phyloP scores from a whole-genome alignment of 2,113 vertebrate genomes.

The Paramisgurnus dabryanus region DNA sequence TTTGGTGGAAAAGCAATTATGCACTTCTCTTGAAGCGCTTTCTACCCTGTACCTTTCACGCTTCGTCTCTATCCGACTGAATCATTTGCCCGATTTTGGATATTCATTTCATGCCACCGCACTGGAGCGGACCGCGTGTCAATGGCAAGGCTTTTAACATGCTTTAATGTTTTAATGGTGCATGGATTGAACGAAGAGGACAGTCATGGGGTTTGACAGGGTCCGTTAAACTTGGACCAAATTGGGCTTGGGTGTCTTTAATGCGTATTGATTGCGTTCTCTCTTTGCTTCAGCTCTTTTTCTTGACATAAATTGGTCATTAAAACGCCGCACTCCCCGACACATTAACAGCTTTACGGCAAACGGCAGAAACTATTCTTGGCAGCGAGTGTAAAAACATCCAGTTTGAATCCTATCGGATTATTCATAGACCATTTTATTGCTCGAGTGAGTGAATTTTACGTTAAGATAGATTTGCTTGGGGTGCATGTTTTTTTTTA shows the following conservation, averaged over 20 bases:
- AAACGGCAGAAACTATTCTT: slow-evolving; percentile 51
- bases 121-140: neutral
- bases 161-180: slow-evolving; percentile 68
- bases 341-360: slow-evolving; percentile 60
- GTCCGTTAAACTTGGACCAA: slow-evolving; percentile 66
- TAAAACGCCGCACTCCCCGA: slow-evolving; percentile 56
- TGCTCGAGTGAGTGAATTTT: slow-evolving; percentile 17
- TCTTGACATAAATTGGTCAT: slow-evolving; percentile 70
- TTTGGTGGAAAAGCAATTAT: slow-evolving; percentile 64
- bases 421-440: slow-evolving; percentile 24
- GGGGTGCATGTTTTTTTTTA: neutral
- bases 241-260: slow-evolving; percentile 66
- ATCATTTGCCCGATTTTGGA: neutral
- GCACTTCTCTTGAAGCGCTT: slow-evolving; percentile 49
- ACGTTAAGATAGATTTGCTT: slow-evolving; percentile 1
- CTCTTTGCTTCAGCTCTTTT: slow-evolving; percentile 62
- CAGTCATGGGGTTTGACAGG: slow-evolving; percentile 57
- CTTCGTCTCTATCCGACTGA: neutral
- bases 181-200: slow-evolving; percentile 51
- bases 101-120: slow-evolving; percentile 24
- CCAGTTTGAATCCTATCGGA: neutral
- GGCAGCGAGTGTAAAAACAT: slow-evolving; percentile 33
- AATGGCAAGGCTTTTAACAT: slow-evolving; percentile 63
- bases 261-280: slow-evolving; percentile 68
- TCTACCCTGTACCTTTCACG: slow-evolving; percentile 17